phyloP scores from a whole-genome alignment of 2,888 invertebrate species.

The Pheosia gnoma region DNA sequence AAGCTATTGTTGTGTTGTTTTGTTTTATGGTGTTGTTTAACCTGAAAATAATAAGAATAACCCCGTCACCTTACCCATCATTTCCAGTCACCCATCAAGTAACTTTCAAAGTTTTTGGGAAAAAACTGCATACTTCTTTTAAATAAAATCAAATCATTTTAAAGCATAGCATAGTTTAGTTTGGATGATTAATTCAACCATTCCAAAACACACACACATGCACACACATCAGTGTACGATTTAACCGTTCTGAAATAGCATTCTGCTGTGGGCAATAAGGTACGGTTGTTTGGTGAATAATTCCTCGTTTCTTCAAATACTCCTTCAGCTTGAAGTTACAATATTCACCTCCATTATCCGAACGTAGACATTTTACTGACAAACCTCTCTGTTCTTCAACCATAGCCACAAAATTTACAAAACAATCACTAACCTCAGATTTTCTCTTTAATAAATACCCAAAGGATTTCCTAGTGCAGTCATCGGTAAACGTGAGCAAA shows the following conservation, averaged over 20 bases:
- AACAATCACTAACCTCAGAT: not conserved
- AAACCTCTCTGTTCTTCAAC: not conserved
- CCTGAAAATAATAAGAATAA: too few relatives aligned
- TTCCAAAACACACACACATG: too few relatives aligned
- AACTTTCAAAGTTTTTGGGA: too few relatives aligned
- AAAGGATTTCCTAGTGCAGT: not conserved
- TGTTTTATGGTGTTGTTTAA: too few relatives aligned
- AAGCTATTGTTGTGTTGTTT: too few relatives aligned
- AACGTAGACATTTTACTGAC: not conserved
- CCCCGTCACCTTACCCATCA: too few relatives aligned
- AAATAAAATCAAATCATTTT: too few relatives aligned
- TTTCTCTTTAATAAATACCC: not conserved
- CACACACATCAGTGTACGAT: not conserved
- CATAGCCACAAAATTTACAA: not conserved
- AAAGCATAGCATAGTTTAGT: too few relatives aligned
- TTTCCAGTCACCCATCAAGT: too few relatives aligned
- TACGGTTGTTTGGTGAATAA: not conserved
- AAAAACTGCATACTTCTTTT: too few relatives aligned
- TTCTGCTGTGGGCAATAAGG: slow-evolving; percentile 2
- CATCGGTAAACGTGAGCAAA: slow-evolving; percentile 1
- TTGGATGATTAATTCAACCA: too few relatives aligned
- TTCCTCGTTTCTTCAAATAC: not conserved
- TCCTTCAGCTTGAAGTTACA: not conserved
- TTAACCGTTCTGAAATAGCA: not conserved
- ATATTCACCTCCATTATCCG: slow-evolving; percentile 12